phyloP scores from a whole-genome alignment of 2,888 invertebrate species.

The Pammene fasciana region DNA sequence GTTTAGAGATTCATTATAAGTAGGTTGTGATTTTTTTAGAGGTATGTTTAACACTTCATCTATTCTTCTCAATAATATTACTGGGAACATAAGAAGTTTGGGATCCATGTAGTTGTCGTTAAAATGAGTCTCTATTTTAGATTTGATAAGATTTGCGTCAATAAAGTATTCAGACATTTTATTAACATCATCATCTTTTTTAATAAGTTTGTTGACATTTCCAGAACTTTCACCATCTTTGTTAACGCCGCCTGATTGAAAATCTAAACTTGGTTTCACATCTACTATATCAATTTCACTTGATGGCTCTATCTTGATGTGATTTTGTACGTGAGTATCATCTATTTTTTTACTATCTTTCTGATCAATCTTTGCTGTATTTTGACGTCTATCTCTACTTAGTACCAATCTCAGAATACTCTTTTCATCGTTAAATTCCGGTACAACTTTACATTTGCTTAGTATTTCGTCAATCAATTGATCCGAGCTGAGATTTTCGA shows the following conservation, averaged over 20 bases:
- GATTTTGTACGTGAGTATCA: not conserved
- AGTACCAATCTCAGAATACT: too few relatives aligned
- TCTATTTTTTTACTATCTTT: not conserved
- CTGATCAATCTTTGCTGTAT: not conserved
- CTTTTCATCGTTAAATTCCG: not conserved
- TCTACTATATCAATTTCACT: not conserved
- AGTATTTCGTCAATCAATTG: not conserved
- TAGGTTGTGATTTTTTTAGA: not conserved
- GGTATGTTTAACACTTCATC: not conserved
- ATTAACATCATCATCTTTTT: not conserved
- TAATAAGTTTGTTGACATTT: too few relatives aligned
- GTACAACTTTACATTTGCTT: not conserved
- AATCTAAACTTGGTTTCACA: not conserved
- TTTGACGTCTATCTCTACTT: too few relatives aligned
- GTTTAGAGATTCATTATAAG: not conserved
- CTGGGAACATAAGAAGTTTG: constrained; percentile 8
- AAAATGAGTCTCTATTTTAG: not conserved
- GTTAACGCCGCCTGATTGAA: too few relatives aligned
- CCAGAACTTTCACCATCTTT: not conserved
- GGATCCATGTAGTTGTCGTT: not conserved
- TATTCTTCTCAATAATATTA: constrained; percentile 1
- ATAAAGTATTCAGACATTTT: not conserved
- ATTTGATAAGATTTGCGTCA: not conserved
- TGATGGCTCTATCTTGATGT: not conserved
- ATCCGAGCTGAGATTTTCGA: not conserved